Base-by-base conservation (phyloP, 2,888 invertebrate species). In the Philereme transversata region DNA sequence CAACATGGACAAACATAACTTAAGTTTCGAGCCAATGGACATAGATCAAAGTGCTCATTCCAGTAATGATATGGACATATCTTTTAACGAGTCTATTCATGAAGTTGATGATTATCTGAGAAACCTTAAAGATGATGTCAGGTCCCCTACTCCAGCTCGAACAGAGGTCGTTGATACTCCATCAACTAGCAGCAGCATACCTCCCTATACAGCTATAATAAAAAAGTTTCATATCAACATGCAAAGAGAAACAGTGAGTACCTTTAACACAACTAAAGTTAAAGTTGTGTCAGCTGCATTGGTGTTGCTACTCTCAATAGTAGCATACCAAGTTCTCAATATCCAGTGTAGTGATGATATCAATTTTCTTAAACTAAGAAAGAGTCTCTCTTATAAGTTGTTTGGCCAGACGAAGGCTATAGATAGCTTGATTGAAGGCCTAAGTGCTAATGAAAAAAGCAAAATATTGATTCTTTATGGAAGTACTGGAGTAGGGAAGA, bases 401-500 rank as follows among this genome's bases (percentile, higher is more conserved):
- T 82, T 81, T 82, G 92, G 91, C 48, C 92, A 92, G 69, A 41
- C 74, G 11, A 66, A 69, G 60, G 90, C 86, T 51, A 70, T 81
- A 10, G 70, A 77, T 60, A 67, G 68, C 40, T 71, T 92, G 54
- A 64, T 86, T 41, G 66, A 77, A 33, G 74, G 83, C 11, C 69
- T 92, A n/a, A 71, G 75, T 50, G 43, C 57, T 38, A 65, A 81
- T 62, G 74, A 69, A 7, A 73, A 58, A 6, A 81, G 72, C 59
- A 90, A 88, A 77, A 73, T 92, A 10, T 57, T 92, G 51, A 74
- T 88, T 64, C 72, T 92, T 8, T 87, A 84, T 78, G 92, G 92
- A 55, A 84, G 90, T 3, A 92, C 91, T 43, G 92, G 92, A 53
- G 90, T 90, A 4, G 92, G 92, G 0, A 92, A 92, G 68, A 88